phyloP scores from a whole-genome alignment of 2,797 vertebrate species.

The Myotis daubentonii region DNA sequence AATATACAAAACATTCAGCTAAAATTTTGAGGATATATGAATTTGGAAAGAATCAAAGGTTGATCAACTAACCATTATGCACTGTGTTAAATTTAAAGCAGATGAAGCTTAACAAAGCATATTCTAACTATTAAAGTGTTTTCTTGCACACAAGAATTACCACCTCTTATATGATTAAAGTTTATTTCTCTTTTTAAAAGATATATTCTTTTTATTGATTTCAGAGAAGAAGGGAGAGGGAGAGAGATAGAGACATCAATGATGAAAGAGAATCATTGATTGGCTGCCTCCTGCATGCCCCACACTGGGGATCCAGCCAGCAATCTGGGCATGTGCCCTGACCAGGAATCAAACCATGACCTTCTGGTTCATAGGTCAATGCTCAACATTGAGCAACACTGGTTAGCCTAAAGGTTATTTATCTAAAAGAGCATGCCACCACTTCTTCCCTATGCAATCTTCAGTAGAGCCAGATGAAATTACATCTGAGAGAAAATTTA shows the following conservation, averaged over 20 bases:
- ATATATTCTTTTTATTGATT: no score
- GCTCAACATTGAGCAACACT: no score
- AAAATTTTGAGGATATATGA: constrained; percentile 15
- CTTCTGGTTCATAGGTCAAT: no score
- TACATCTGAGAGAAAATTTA: not conserved
- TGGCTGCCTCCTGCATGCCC: not conserved
- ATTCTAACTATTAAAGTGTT: not conserved
- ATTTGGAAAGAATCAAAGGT: not conserved
- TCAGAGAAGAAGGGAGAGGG: not conserved
- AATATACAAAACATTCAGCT: constrained; percentile 4
- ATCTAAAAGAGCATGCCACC: not conserved
- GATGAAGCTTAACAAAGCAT: not conserved
- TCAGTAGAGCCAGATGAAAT: not conserved
- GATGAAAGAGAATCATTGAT: not conserved
- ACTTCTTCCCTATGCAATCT: not conserved
- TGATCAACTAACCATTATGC: not conserved
- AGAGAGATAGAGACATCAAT: not conserved
- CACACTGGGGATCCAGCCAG: no score
- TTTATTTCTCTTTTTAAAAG: not conserved
- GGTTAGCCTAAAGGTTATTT: not conserved
- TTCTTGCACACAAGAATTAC: not conserved
- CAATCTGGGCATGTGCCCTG: no score
- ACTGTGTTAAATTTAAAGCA: constrained; percentile 26
- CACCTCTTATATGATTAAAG: not conserved
- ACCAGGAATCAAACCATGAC: no score